Base-by-base conservation (phyloP, 2,888 invertebrate genomes). In the Eretmocerus hayati region DNA sequence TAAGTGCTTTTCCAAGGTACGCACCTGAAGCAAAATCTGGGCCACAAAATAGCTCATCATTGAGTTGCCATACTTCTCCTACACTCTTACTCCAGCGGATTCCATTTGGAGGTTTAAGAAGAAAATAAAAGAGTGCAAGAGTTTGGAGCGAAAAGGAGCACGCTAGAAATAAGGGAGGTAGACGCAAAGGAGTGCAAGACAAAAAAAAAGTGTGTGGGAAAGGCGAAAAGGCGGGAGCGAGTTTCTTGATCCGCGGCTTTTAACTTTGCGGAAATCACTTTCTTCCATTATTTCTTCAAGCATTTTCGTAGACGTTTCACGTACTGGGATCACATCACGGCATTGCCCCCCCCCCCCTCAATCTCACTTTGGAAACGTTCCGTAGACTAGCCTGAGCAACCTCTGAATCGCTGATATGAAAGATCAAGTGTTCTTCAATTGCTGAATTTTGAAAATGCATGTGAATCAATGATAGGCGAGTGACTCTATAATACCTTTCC, bases 201-300 rank as follows among this genome's bases (percentile, higher is more conserved):
- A 16, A 21, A 18, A 19, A 40, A 11, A 9, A 19, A 8, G 35
- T 35, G 16, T 37, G 37, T 16, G 4, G 20, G 20, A 5, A 21
- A 20, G 38, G 51, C 44, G 46, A 52, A 46, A 54, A 49, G 53
- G 45, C 46, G 47, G 53, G 54, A 58, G 59, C 58, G 60, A 62
- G 52, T 55, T 60, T 60, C 63, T 61, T 65, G 64, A 68, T 69
- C 64, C 62, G 61, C 58, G 61, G 67, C 66, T 67, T 68, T 69
- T 65, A 67, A 67, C 66, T 66, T 67, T 59, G 61, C 63, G 65
- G 65, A 69, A 69, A 69, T 68, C 67, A 66, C 65, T 67, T 67
- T 64, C 63, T 61, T 64, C 67, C 63, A 66, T 65, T 66, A 67
- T 65, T 66, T 65, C 62, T 59, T 59, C 56, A 56, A 54, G 60